phyloP scores from a whole-genome alignment of 2,888 invertebrate genomes.

The Macrosiphum euphorbiae region DNA sequence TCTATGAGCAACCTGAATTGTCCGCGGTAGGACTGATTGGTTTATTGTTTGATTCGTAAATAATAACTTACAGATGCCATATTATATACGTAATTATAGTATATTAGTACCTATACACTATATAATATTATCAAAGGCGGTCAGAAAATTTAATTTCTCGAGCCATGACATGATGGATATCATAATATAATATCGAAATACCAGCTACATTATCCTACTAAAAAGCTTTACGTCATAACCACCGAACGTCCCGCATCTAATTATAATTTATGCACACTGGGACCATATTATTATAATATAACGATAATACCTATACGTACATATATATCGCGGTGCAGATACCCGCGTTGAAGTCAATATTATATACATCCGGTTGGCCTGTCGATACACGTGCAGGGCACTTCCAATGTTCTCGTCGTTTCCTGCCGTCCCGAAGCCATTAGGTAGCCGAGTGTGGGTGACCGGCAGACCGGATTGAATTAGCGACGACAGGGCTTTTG shows the following conservation, averaged over 20 bases:
- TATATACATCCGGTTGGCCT: constrained; percentile 20
- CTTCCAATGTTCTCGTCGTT: not conserved
- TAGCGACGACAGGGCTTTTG: constrained; percentile 57
- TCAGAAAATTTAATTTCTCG: not conserved
- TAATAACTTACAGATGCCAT: not conserved
- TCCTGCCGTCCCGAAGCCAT: constrained; percentile 28
- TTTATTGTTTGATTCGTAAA: not conserved
- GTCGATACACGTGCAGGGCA: not conserved
- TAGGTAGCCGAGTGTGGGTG: not conserved
- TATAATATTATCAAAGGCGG: not conserved
- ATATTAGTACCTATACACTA: not conserved
- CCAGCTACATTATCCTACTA: not conserved
- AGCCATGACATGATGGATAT: too few relatives aligned
- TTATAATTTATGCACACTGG: not conserved
- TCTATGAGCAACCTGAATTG: not conserved
- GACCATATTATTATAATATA: not conserved
- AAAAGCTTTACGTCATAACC: not conserved
- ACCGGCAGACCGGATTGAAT: constrained; percentile 53
- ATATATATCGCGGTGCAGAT: not conserved
- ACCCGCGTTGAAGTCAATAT: constrained; percentile 20
- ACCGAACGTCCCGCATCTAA: not conserved
- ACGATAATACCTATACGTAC: not conserved
- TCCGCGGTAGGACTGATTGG: not conserved
- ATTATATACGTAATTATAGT: not conserved
- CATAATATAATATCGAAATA: not conserved